Evolutionary conservation across 2,113 vertebrate species (phyloP), one percentile per base, ranked within the genome.

Genomic region (Hydropotes inermis): DNA sequence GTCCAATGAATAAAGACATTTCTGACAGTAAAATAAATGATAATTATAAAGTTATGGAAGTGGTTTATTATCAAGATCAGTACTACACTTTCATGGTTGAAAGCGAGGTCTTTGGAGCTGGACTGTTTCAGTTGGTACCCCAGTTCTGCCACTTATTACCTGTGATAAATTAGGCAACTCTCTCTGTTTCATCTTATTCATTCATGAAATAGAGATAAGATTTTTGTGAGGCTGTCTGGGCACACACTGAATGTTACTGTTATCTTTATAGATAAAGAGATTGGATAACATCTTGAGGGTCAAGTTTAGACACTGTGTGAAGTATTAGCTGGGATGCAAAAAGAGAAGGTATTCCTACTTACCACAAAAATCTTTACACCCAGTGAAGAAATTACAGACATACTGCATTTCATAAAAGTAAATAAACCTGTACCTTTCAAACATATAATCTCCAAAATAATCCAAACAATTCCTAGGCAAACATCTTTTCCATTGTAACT

Each of bases 231-330:
- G 33, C 54, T 55, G n/a, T 95, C 84, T 96, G 92, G 70, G 50
- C 84, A n/a, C 45, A 89, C 43, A 94, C 45, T 47, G 83, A 92
- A 84, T 60, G 94, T 78, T 47, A 89, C 70, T 52, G 57, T n/a
- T 90, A 70, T 83, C 86, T 95, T 94, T 96, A 76, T 6, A 94
- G 96, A 81, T 95, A 94, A 83, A 94, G 79, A 83, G 45, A 67
- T 91, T 52, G 86, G 43, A 94, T 97, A 82, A 67, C 30, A 89
- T 89, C 55, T 94, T 61, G 76, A 70, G 82, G 94, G 82, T 91
- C 85, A 92, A 57, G 85, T 90, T 81, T 74, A 79, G 82, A 96
- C 96, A 89, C 27, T 87, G 10, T 74, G 39, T 70, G 36, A 61
- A 89, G 82, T 25, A 87, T 92, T 81, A 85, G 28, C 82, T 97